Conservation (phyloP, 2,797 vertebrate species). For the Lepus oiostolus region DNA sequence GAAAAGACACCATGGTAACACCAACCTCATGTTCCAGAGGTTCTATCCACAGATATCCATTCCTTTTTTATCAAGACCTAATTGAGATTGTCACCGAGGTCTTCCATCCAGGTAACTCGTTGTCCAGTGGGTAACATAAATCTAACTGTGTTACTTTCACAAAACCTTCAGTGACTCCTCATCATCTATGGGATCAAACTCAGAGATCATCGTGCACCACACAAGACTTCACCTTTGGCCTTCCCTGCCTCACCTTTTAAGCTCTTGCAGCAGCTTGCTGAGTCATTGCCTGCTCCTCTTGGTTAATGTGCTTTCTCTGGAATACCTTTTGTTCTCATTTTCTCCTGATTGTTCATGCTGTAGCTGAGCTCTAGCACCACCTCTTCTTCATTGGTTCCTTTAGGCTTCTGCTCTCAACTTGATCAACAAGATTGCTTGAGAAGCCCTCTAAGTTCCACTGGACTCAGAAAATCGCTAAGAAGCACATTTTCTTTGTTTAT, state of each 20-base stretch:
- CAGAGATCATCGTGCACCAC: background rate
- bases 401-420: background rate
- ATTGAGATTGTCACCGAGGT: background rate
- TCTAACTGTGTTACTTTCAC: background rate
- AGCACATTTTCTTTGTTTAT: conserved; percentile 11
- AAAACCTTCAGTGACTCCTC: background rate
- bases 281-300: background rate
- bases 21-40: background rate
- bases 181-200: background rate
- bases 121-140: background rate
- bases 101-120: background rate
- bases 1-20: background rate
- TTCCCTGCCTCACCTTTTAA: background rate
- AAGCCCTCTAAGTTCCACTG: background rate
- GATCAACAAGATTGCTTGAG: background rate
- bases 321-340: conserved; percentile 33
- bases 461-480: background rate
- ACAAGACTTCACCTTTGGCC: background rate
- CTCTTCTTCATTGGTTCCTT: background rate
- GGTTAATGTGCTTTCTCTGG: background rate
- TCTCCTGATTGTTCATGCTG: background rate
- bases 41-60: background rate
- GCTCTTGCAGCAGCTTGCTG: no score
- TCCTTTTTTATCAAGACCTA: background rate
- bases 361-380: background rate